Evolutionary conservation across 2,113 vertebrate genomes (phyloP).

Genomic region (Nothobranchius kuhntae): DNA sequence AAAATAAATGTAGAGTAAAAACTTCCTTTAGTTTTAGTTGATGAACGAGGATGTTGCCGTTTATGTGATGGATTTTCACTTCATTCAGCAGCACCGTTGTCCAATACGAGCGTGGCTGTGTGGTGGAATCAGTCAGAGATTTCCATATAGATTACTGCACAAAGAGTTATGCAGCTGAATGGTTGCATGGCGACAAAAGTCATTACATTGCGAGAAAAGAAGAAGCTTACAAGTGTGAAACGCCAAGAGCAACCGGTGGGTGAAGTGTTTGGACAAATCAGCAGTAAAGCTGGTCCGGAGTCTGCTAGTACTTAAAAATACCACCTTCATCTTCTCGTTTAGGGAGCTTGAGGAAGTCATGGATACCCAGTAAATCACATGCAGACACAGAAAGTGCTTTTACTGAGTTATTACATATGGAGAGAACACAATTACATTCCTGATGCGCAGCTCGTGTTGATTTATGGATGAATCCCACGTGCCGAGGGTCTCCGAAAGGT

Average conservation of each 20-base stretch:
- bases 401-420: slow-evolving; percentile 55
- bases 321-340: slow-evolving; percentile 47
- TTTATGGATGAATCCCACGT: slow-evolving; percentile 67
- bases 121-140: slow-evolving; percentile 37
- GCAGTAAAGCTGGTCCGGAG: slow-evolving; percentile 49
- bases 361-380: slow-evolving; percentile 57
- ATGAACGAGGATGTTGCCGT: background rate
- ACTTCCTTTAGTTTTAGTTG: background rate
- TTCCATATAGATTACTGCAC: slow-evolving; percentile 70
- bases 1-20: too few relatives aligned
- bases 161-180: slow-evolving; percentile 16
- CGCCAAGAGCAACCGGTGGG: slow-evolving; percentile 9
- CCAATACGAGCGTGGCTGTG: slow-evolving; percentile 23
- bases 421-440: slow-evolving; percentile 62
- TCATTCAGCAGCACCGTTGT: slow-evolving; percentile 7
- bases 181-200: slow-evolving; percentile 29
- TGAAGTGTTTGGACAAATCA: slow-evolving; percentile 40
- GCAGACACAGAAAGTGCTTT: slow-evolving; percentile 46
- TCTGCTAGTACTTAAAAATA: slow-evolving; percentile 5
- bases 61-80: slow-evolving; percentile 5
- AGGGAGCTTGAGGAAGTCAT: slow-evolving; percentile 56
- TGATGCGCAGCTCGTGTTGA: slow-evolving; percentile 52
- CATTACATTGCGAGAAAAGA: slow-evolving; percentile 24
- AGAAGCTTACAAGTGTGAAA: slow-evolving; percentile 30
- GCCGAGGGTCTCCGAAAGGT: slow-evolving; percentile 63